These are phyloP conservation scores for Volucella inanis DNA, from an alignment of 2,888 invertebrate species.

Conservation along the genomic window DNA sequence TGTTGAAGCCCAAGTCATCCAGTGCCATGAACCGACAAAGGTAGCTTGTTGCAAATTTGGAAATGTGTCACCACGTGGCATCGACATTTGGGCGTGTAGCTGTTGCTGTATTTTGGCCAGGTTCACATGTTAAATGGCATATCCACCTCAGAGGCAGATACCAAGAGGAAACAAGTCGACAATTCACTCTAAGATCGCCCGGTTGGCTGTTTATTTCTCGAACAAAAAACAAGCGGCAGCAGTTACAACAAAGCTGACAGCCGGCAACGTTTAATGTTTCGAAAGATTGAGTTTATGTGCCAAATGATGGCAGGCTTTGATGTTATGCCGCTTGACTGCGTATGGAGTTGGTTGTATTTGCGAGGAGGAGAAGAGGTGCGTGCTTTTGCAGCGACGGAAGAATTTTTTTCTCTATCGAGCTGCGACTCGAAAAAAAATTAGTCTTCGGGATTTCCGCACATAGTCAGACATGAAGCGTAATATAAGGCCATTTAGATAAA, in stretches of 20 bases:
- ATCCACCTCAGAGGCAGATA: conserved; percentile 74
- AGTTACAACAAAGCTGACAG: conserved; percentile 79
- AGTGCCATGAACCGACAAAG: conserved; percentile 61
- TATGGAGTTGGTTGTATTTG: conserved; percentile 40
- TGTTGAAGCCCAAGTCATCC: conserved; percentile 27
- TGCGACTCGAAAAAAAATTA: conserved; percentile 66
- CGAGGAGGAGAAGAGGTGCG: conserved; percentile 12
- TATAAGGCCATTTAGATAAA: conserved; percentile 51
- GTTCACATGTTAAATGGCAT: conserved; percentile 50
- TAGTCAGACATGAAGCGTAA: conserved; percentile 63
- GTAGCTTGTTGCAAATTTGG: conserved; percentile 70
- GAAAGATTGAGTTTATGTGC: conserved; percentile 78
- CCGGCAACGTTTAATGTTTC: conserved; percentile 81
- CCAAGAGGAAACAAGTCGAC: conserved; percentile 77
- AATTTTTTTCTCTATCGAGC: conserved; percentile 36
- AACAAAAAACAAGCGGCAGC: conserved; percentile 60
- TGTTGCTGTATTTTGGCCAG: conserved; percentile 55
- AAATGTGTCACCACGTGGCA: conserved; percentile 74
- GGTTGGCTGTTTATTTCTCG: conserved; percentile 46
- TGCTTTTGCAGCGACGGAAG: conserved; percentile 16
- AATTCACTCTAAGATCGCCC: conserved; percentile 74
- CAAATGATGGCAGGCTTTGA: conserved; percentile 77
- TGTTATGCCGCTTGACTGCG: conserved; percentile 64
- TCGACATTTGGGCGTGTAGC: conserved; percentile 69
- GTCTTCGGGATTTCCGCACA: conserved; percentile 47